Conservation (phyloP, 1,140 invertebrate genomes). For the Microvelia longipes region DNA sequence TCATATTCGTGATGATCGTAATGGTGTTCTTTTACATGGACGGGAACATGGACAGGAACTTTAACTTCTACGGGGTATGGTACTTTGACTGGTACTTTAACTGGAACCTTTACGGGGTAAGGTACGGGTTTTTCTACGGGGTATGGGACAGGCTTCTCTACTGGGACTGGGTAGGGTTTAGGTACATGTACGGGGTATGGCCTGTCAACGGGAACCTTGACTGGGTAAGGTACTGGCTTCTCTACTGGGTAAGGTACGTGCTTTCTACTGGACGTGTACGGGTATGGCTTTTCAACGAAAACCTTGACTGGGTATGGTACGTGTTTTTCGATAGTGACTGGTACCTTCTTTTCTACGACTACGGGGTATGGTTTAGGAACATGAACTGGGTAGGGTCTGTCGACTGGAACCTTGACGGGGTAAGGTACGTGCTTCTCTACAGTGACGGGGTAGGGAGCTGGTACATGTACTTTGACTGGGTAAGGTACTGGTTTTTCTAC, state of each 20-base stretch:
- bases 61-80: constrained; percentile 30
- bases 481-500: constrained; percentile 36
- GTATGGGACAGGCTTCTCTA: constrained; percentile 62
- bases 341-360: constrained; percentile 29
- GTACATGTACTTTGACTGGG: constrained; percentile 52
- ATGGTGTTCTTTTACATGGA: constrained; percentile 29
- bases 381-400: constrained; percentile 53
- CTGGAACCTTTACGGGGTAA: constrained; percentile 40
- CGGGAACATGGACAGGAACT: constrained; percentile 41
- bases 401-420: constrained; percentile 54
- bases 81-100: constrained; percentile 31
- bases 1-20: constrained; percentile 20
- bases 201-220: constrained; percentile 42
- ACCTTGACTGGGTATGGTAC: constrained; percentile 55
- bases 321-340: constrained; percentile 53
- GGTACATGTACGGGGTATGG: constrained; percentile 32
- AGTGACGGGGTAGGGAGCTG: constrained; percentile 45
- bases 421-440: constrained; percentile 52
- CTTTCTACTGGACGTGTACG: constrained; percentile 38
- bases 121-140: constrained; percentile 44
- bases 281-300: constrained; percentile 44
- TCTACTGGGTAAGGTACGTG: constrained; percentile 37
- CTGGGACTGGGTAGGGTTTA: constrained; percentile 35
- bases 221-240: constrained; percentile 45
- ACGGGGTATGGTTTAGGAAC: constrained; percentile 41